phyloP scores from a whole-genome alignment of 2,888 invertebrate species.

The Athripsodes cinereus region DNA sequence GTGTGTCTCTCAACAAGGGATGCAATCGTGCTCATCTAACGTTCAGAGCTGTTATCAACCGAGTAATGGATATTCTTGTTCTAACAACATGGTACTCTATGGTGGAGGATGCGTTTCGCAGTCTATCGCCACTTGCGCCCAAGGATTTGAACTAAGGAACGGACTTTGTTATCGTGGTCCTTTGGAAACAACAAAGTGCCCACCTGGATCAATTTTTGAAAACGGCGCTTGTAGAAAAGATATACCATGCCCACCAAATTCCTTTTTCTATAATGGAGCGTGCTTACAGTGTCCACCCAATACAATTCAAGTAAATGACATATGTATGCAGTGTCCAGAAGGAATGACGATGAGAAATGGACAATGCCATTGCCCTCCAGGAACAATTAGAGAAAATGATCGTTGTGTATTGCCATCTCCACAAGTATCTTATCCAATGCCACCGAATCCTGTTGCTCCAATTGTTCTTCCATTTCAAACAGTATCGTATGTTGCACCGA shows the following conservation, averaged over 20 bases:
- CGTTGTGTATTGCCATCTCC: background rate
- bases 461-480: background rate
- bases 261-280: background rate
- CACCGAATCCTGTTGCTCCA: background rate
- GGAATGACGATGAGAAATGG: background rate
- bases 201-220: background rate
- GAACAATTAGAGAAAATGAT: background rate
- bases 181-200: background rate
- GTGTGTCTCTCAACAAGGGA: background rate
- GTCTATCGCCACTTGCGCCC: background rate
- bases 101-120: background rate
- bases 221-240: background rate
- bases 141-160: background rate
- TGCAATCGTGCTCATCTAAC: background rate
- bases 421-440: background rate
- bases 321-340: background rate
- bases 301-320: background rate
- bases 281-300: background rate
- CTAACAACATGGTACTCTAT: background rate
- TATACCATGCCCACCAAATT: background rate
- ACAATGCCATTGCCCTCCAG: background rate
- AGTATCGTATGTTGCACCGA: background rate
- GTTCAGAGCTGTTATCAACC: background rate
- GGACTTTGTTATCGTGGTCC: background rate
- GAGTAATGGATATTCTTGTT: background rate